Evolutionary conservation across 2,888 invertebrate genomes (phyloP).

Genomic region (Yponomeuta evonymella): DNA sequence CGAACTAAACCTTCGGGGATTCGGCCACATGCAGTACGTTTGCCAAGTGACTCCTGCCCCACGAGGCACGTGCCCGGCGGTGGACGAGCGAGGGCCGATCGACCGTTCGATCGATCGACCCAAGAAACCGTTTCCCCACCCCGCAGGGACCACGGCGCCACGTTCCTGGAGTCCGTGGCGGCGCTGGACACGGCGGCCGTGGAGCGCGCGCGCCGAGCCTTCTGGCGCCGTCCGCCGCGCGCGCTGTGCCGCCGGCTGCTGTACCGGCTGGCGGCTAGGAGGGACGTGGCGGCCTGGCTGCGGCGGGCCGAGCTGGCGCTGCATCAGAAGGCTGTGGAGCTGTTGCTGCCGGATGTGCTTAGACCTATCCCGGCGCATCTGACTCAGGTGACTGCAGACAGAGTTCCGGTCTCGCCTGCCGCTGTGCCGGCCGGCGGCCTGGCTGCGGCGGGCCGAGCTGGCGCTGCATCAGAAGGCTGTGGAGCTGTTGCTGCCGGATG

Average conservation of each 20-base stretch:
- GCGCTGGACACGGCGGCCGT: slow-evolving; percentile 93
- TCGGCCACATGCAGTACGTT: too few relatives aligned
- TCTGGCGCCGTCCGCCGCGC: slow-evolving; percentile 90
- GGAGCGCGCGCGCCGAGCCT: slow-evolving; percentile 93
- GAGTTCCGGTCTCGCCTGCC: slow-evolving; percentile 55
- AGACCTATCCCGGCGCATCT: slow-evolving; percentile 95
- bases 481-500: slow-evolving; percentile 93
- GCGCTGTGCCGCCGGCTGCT: slow-evolving; percentile 95
- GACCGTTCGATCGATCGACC: too few relatives aligned
- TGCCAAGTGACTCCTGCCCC: too few relatives aligned
- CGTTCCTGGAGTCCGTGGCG: slow-evolving; percentile 93
- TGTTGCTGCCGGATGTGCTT: slow-evolving; percentile 91
- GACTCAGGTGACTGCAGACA: not conserved
- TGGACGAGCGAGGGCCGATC: too few relatives aligned
- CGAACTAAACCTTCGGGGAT: too few relatives aligned
- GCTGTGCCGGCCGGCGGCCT: slow-evolving; percentile 83
- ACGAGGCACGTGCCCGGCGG: too few relatives aligned
- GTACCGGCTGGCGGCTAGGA: slow-evolving; percentile 79
- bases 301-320: not conserved
- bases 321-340: slow-evolving; percentile 84
- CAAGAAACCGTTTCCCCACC: not conserved
- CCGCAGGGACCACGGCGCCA: slow-evolving; percentile 92
- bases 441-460: not conserved
- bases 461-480: slow-evolving; percentile 78
- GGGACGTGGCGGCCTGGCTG: slow-evolving; percentile 63